Conservation (phyloP, 2,797 vertebrate species). For the Alauda arvensis region DNA sequence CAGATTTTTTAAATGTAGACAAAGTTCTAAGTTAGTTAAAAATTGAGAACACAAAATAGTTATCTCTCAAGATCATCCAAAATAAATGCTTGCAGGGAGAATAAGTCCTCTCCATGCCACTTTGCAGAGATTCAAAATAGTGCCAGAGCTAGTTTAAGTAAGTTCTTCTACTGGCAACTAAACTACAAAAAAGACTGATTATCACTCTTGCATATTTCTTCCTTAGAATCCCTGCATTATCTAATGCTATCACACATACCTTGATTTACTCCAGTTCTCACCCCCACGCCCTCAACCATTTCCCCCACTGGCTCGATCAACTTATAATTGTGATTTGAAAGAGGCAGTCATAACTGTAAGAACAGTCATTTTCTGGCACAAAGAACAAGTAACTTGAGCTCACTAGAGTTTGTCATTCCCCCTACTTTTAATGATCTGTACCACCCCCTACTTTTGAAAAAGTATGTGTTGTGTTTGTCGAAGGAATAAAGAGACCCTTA, state of each 20-base stretch:
- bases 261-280: background rate
- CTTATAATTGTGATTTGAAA: background rate
- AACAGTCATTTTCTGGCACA: background rate
- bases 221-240: background rate
- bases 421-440: background rate
- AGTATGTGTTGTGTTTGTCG: background rate
- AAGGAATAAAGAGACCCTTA: background rate
- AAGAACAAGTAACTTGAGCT: background rate
- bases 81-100: background rate
- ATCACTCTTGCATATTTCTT: background rate
- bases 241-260: background rate
- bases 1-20: background rate
- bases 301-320: background rate
- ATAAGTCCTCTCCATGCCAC: background rate
- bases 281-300: background rate
- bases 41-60: background rate
- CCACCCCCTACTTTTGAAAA: background rate
- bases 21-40: background rate
- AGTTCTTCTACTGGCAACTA: background rate
- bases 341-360: background rate
- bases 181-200: background rate
- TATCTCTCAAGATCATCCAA: background rate
- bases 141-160: background rate
- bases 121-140: background rate
- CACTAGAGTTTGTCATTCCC: background rate